Conservation (phyloP, 2,113 vertebrate genomes). For the Chaetodon trifascialis region DNA sequence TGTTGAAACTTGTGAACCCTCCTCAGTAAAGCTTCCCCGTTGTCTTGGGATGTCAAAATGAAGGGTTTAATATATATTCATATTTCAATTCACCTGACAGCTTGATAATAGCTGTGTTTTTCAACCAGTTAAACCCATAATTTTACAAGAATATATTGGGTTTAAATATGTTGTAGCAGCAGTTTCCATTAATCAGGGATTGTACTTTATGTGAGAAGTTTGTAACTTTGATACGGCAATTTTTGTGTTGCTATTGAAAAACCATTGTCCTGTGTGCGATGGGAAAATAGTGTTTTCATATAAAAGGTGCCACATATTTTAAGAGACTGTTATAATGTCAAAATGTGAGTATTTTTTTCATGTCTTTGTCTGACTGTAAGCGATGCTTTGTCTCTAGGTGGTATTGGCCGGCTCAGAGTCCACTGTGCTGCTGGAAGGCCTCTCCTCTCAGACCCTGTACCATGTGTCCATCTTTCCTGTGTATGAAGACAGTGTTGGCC, state of each 20-base stretch:
- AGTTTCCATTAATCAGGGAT: background rate
- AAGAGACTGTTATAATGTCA: background rate
- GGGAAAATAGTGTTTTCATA: background rate
- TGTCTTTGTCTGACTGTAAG: background rate
- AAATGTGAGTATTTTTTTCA: background rate
- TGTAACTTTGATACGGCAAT: background rate
- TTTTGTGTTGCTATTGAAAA: background rate
- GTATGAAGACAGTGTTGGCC: conserved; percentile 79
- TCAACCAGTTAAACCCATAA: background rate
- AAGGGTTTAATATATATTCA: too few species aligned
- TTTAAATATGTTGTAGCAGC: background rate
- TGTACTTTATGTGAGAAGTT: too few species aligned
- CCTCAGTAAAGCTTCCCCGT: background rate
- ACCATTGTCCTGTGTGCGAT: background rate
- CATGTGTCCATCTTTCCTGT: conserved; percentile 90
- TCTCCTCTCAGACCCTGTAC: conserved; percentile 90
- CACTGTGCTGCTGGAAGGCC: conserved; percentile 82
- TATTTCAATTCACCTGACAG: background rate
- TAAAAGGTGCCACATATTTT: too few species aligned
- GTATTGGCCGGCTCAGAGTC: conserved; percentile 84
- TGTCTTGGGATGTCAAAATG: background rate
- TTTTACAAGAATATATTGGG: background rate
- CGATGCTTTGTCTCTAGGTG: conserved; percentile 78
- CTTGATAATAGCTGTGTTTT: background rate
- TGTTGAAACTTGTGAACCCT: background rate